Evolutionary conservation across 2,888 invertebrate species (phyloP), one percentile per base, ranked within the genome.

Genomic region (Melinaea menophilus): DNA sequence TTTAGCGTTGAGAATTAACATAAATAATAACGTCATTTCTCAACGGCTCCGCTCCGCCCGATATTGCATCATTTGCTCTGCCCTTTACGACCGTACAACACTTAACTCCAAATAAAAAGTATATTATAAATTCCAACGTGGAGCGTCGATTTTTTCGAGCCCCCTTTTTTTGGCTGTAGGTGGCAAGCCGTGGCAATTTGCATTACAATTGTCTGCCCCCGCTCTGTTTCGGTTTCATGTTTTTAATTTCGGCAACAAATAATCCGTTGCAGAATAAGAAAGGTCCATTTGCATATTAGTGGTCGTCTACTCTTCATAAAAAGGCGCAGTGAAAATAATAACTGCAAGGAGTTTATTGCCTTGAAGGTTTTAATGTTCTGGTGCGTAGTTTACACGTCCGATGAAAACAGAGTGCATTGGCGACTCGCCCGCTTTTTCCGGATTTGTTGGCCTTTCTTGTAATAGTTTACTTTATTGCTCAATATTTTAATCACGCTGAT

Each of bases 1-100:
- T 85, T 87, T 85, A 85, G 79, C 82, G 80, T 80, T 81, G 73
- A 76, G 80, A 90, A 91, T 91, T 91, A 91, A 88, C 90, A 90
- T 91, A 90, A 90, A 90, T 90, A 91, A 91, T 89, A 86, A 86
- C 88, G 86, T 87, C 87, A 86, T 89, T 86, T 79, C 78, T 82
- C 82, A 77, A 75, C 70, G 74, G 68, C 70, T 70, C 62, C 71
- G 69, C 68, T 68, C 71, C 71, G 74, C 69, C 76, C 79, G 78
- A 79, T 82, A 84, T 86, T 82, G 79, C 86, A 87, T 87, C 88
- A 85, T 88, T 86, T 82, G 79, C 79, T 75, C 74, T 81, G 85
- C 85, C 83, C 84, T 85, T 86, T 84, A 85, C 81, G 75, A 83
- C 85, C 77, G 70, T 78, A 77, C 82, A 80, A 81, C 85, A 84